These are phyloP conservation scores for Macrotus californicus DNA, from an alignment of 2,113 vertebrate species.

Conservation along the genomic window DNA sequence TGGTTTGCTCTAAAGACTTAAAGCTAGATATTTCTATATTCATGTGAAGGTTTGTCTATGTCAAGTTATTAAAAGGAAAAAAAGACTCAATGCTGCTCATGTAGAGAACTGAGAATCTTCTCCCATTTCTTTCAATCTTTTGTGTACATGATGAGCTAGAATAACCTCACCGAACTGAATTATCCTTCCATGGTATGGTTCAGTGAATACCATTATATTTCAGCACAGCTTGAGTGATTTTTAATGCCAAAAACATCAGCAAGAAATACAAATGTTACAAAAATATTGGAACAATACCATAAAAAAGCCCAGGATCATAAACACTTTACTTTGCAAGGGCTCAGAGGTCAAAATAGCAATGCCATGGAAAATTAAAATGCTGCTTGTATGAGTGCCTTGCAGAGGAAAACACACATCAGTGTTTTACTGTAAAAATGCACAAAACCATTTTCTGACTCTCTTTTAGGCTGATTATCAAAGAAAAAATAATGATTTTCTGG, in stretches of 20 bases:
- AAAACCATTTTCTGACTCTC: conserved; percentile 48
- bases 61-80: conserved; percentile 61
- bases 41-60: conserved; percentile 66
- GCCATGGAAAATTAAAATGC: conserved; percentile 83
- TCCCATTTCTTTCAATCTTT: conserved; percentile 83
- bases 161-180: conserved; percentile 86
- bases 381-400: conserved; percentile 70
- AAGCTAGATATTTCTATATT: conserved; percentile 71
- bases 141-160: conserved; percentile 84
- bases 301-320: conserved; percentile 78
- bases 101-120: conserved; percentile 79
- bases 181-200: conserved; percentile 83
- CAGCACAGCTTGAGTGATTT: conserved; percentile 86
- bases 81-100: conserved; percentile 72
- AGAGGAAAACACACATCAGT: background rate
- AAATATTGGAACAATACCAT: conserved; percentile 85
- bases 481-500: conserved; percentile 53
- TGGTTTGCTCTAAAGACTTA: conserved; percentile 70
- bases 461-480: conserved; percentile 62
- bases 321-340: conserved; percentile 85
- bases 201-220: conserved; percentile 86
- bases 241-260: conserved; percentile 86
- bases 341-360: conserved; percentile 79
- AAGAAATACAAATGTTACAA: conserved; percentile 86
- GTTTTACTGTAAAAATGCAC: conserved; percentile 62